Conservation (phyloP, 2,797 vertebrate species). For the Menidia menidia region DNA sequence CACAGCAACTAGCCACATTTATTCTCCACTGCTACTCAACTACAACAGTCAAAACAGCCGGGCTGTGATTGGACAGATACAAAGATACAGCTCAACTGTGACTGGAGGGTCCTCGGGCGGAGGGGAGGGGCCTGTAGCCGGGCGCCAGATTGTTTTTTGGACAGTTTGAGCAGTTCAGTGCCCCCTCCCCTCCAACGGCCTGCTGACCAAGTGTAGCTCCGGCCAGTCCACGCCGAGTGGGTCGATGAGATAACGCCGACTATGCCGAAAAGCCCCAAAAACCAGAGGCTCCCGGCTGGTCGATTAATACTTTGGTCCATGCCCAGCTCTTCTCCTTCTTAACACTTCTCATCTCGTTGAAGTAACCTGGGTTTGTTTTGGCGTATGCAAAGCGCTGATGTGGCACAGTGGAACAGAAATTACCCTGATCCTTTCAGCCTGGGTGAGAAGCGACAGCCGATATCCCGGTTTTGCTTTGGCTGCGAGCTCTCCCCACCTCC, state of each 20-base stretch:
- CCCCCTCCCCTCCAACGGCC: constrained; percentile 12
- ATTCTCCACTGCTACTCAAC: constrained; percentile 48
- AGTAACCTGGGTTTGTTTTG: constrained; percentile 43
- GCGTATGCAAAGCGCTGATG: constrained; percentile 64
- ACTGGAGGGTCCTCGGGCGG: constrained; percentile 16
- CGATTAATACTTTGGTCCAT: constrained; percentile 16
- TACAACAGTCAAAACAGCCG: constrained; percentile 58
- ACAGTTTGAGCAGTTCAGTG: constrained; percentile 24
- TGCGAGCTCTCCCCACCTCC: constrained; percentile 4
- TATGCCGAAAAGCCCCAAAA: constrained; percentile 39
- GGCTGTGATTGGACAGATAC: constrained; percentile 49
- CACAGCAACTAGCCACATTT: constrained; percentile 23
- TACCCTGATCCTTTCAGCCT: constrained; percentile 32
- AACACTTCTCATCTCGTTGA: constrained; percentile 35
- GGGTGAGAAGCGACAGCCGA: constrained; percentile 14
- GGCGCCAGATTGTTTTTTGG: constrained; percentile 11
- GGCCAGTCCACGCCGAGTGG: constrained; percentile 25
- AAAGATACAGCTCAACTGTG: constrained; percentile 45
- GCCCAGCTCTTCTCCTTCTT: constrained; percentile 24
- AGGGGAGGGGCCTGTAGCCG: constrained; percentile 7
- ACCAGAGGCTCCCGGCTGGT: not conserved
- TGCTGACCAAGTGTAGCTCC: constrained; percentile 7
- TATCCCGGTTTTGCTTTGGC: not conserved
- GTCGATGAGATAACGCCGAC: constrained; percentile 1
- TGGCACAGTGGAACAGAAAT: constrained; percentile 75